Conservation (phyloP, 2,797 vertebrate species). For the Rhyacichthys aspro region DNA sequence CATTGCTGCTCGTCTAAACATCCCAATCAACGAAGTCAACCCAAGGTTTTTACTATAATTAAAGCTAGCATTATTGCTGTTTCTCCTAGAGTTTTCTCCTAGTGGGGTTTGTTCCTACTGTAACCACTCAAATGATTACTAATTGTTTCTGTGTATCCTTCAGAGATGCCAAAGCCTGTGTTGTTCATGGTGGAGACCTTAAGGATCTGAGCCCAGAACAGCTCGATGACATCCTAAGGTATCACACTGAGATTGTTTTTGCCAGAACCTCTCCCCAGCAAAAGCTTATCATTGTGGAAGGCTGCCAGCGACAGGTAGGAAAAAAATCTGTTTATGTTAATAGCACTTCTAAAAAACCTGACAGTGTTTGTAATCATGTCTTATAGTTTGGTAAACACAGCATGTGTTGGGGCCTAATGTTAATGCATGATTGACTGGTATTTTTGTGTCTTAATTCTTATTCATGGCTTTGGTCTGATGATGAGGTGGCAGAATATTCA, state of each 20-base stretch:
- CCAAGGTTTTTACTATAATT: conserved; percentile 78
- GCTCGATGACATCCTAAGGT: conserved; percentile 85
- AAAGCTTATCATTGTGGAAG: conserved; percentile 97
- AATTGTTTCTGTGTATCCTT: no score
- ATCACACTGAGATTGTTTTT: conserved; percentile 96
- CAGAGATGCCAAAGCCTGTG: conserved; percentile 96
- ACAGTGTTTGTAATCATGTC: not conserved
- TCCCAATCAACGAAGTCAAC: conserved; percentile 92
- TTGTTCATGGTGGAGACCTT: conserved; percentile 91
- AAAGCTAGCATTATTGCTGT: not conserved
- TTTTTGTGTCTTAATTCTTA: conserved; percentile 3
- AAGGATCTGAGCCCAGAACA: conserved; percentile 88
- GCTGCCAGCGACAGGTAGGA: conserved; percentile 92
- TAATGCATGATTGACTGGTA: conserved; percentile 27
- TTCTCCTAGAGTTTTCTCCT: no score
- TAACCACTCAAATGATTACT: no score
- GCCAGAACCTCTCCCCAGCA: conserved; percentile 97
- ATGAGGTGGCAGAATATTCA: conserved; percentile 34
- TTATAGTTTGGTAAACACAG: conserved; percentile 20
- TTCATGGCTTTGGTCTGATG: conserved; percentile 36
- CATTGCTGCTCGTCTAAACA: conserved; percentile 92
- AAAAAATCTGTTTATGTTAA: no score
- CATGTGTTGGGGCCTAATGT: conserved; percentile 17
- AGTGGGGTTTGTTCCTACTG: no score
- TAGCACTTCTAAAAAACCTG: no score